These are phyloP conservation scores for Pluvialis apricaria DNA, from an alignment of 2,113 vertebrate genomes.

Conservation along the genomic window DNA sequence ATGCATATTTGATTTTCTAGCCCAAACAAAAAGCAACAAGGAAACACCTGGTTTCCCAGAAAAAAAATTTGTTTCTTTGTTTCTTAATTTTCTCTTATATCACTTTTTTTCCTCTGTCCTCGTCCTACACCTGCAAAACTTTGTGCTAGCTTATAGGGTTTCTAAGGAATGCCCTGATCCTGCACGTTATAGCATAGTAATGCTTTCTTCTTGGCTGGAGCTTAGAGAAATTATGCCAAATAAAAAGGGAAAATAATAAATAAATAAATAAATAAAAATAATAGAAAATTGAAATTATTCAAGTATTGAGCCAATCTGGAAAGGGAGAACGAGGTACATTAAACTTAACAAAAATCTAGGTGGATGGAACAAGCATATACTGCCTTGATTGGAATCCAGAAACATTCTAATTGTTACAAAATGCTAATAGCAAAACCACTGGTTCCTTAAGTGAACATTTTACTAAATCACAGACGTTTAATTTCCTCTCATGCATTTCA, in stretches of 20 bases:
- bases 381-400: background rate
- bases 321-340: background rate
- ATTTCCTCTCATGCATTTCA: slow-evolving; percentile 27
- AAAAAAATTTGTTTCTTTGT: background rate
- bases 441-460: slow-evolving; percentile 20
- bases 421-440: background rate
- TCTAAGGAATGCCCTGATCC: background rate
- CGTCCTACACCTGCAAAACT: background rate
- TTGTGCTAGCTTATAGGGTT: background rate
- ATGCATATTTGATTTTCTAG: background rate
- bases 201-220: background rate
- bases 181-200: background rate
- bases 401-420: slow-evolving; percentile 12
- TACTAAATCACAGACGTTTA: slow-evolving; percentile 25
- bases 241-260: background rate
- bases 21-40: background rate
- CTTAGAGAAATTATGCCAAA: background rate
- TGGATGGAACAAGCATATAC: background rate
- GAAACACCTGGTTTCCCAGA: background rate
- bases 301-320: background rate
- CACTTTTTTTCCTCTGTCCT: background rate
- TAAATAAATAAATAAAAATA: background rate
- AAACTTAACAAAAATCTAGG: background rate
- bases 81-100: background rate
- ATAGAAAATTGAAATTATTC: background rate